Conservation (phyloP, 2,888 invertebrate species). For the Mesopsocus fuscifrons region DNA sequence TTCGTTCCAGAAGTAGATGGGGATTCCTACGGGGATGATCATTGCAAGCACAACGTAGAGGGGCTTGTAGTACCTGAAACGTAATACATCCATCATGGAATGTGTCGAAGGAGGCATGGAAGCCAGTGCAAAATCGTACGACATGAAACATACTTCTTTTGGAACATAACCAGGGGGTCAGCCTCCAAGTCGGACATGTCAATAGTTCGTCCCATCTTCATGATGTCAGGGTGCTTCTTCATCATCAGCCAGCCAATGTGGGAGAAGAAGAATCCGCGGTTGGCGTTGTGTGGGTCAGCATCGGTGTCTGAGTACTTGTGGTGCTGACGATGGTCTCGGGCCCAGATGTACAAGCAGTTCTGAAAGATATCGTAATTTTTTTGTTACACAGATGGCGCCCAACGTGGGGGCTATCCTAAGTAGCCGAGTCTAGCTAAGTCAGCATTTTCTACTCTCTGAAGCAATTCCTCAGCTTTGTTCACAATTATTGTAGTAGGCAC, state of each 20-base stretch:
- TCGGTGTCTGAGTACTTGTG: conserved; percentile 53
- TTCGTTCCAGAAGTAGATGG: conserved; percentile 51
- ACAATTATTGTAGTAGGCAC: too few relatives aligned
- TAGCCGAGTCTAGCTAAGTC: neutral
- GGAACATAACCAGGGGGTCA: conserved; percentile 50
- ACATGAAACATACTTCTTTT: conserved; percentile 45
- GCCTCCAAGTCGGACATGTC: conserved; percentile 51
- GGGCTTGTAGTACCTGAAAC: conserved; percentile 44
- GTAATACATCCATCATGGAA: too few relatives aligned
- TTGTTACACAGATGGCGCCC: too few relatives aligned
- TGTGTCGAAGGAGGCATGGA: too few relatives aligned
- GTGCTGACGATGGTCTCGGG: conserved; percentile 54
- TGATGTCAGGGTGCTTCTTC: conserved; percentile 55
- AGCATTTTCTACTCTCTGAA: neutral
- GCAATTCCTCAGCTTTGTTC: conserved; percentile 4
- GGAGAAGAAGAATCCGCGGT: conserved; percentile 65
- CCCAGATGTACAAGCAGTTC: conserved; percentile 55
- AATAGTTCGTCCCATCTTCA: conserved; percentile 37
- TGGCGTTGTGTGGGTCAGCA: conserved; percentile 59
- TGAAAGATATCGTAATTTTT: too few relatives aligned
- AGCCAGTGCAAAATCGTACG: too few relatives aligned
- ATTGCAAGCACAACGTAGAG: conserved; percentile 38
- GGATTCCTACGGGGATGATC: conserved; percentile 39
- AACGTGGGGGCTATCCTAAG: too few relatives aligned
- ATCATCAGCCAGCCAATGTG: conserved; percentile 70